Base-by-base conservation (phyloP, 2,797 vertebrate genomes). In the Myotis vivesi region DNA sequence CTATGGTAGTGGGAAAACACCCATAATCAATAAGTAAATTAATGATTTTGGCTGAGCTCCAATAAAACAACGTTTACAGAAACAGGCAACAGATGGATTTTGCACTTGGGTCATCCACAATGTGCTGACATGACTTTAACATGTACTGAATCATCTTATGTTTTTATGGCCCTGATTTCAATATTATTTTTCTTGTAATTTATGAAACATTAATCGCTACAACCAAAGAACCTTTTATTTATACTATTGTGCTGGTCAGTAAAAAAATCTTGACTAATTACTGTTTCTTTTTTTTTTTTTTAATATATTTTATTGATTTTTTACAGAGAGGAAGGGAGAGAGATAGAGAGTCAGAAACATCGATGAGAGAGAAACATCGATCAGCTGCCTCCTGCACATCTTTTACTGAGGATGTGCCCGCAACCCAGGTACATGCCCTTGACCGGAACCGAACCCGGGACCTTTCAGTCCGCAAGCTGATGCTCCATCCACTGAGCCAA, bases 191-290 rank as follows among this genome's bases (percentile, higher is more conserved):
- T 49, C 5, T 77, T 73, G 16, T 20, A 77, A 38, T 89, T 84
- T 59, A 77, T 38, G 25, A 92, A 95, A 76, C 16, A 91, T 62
- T 38, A 69, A 30, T 83, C n/a, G 16, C 51, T 49, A 30, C 68
- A 69, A 86, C 6, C 16, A 80, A 94, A 62, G 8, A 25, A 4
- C 30, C 57, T 90, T 91, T 66, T 33, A 55, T 55, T 55, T 49
- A 46, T 76, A 83, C 95, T 83, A 87, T 23, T 80, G 3, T 2
- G 4, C 5, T 6, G 30, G 6, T 80, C 22, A 89, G n/a, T 55
- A 88, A 93, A 95, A 95, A 81, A 33, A 28, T 44, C 28, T 92
- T 76, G 57, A 68, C 12, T 79, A 69, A 85, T 53, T 71, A 68
- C 41, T 77, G 11, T 82, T 92, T 75, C 81, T 81, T 53, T n/a